Evolutionary conservation across 2,113 vertebrate genomes (phyloP).

Genomic region (Drymodes brunneopygia): DNA sequence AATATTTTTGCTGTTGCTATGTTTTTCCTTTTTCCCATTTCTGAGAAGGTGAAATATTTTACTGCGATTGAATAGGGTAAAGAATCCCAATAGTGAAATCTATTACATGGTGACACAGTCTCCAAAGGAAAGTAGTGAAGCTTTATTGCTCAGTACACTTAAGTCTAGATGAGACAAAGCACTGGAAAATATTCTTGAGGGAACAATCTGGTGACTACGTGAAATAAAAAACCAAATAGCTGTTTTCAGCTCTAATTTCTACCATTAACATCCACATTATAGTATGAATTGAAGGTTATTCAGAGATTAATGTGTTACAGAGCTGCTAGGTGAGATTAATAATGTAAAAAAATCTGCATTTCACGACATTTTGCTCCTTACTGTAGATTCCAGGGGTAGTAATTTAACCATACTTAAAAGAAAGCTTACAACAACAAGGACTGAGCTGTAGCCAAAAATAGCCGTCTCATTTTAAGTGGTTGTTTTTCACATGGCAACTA

Average conservation of each 20-base stretch:
- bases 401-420: not conserved
- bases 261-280: not conserved
- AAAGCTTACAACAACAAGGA: not conserved
- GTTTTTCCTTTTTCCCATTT: not conserved
- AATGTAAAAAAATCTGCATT: not conserved
- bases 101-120: not conserved
- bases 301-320: not conserved
- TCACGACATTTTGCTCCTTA: not conserved
- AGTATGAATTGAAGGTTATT: not conserved
- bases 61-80: not conserved
- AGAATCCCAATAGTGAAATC: slow-evolving; percentile 30
- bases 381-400: not conserved
- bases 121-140: slow-evolving; percentile 5
- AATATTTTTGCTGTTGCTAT: not conserved
- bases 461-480: not conserved
- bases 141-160: slow-evolving; percentile 35
- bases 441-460: not conserved
- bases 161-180: slow-evolving; percentile 13
- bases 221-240: slow-evolving; percentile 4
- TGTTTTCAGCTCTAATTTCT: slow-evolving; percentile 18
- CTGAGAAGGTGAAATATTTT: slow-evolving; percentile 17
- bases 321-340: not conserved
- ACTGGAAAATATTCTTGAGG: slow-evolving; percentile 24
- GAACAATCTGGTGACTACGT: not conserved
- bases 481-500: not conserved